Conservation (phyloP, 1,140 invertebrate species). For the Tetramorium alpestre region DNA sequence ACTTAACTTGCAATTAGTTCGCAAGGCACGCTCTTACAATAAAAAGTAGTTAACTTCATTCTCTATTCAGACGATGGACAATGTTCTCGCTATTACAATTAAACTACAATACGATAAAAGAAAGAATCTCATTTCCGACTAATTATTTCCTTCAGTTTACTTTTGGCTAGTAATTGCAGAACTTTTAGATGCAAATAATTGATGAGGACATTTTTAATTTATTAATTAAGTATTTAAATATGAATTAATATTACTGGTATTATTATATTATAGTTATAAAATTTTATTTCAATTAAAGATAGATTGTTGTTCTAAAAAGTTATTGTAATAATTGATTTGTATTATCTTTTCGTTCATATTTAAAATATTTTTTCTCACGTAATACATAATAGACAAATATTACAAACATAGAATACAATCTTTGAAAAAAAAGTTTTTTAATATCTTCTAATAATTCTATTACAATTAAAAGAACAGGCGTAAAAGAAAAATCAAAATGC, state of each 20-base stretch:
- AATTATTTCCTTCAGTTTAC: slow-evolving; percentile 23
- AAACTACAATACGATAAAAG: slow-evolving; percentile 13
- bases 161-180: slow-evolving; percentile 21
- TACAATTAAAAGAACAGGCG: background rate
- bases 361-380: background rate
- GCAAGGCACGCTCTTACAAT: slow-evolving; percentile 12
- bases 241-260: background rate
- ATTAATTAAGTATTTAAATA: background rate
- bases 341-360: background rate
- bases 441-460: background rate
- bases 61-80: slow-evolving; percentile 33
- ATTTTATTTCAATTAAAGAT: background rate
- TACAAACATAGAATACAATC: background rate
- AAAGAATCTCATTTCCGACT: slow-evolving; percentile 24
- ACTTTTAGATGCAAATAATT: slow-evolving; percentile 16
- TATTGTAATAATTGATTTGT: background rate
- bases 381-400: background rate
- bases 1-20: slow-evolving; percentile 32
- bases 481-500: background rate
- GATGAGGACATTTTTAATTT: background rate
- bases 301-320: background rate
- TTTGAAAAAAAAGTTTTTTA: background rate
- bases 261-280: background rate
- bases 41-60: slow-evolving; percentile 51
- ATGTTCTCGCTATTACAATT: slow-evolving; percentile 29